Conservation (phyloP, 2,888 invertebrate species). For the Melinaea marsaeus region DNA sequence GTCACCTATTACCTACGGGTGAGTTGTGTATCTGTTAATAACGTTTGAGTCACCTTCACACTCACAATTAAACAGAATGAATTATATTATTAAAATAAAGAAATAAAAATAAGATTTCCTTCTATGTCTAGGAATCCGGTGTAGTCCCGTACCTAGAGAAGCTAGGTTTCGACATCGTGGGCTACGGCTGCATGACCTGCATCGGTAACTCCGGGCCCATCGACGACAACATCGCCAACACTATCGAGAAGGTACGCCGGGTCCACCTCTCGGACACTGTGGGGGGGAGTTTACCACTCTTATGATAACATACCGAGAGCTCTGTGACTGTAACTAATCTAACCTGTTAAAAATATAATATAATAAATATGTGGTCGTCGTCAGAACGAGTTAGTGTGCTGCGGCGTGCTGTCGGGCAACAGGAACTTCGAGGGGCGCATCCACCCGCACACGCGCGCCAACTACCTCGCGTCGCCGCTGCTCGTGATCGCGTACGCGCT, state of each 20-base stretch:
- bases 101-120: no score
- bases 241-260: slow-evolving; percentile 87
- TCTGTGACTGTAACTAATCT: no score
- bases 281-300: slow-evolving; percentile 83
- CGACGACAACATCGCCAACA: slow-evolving; percentile 92
- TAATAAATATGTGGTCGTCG: slow-evolving; percentile 18
- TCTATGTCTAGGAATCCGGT: slow-evolving; percentile 84
- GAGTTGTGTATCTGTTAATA: slow-evolving; percentile 28
- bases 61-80: no score
- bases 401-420: slow-evolving; percentile 97
- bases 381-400: slow-evolving; percentile 94
- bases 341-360: no score
- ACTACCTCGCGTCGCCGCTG: slow-evolving; percentile 98
- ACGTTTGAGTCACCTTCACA: background rate
- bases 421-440: slow-evolving; percentile 99
- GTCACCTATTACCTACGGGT: slow-evolving; percentile 90
- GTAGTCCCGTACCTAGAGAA: slow-evolving; percentile 91
- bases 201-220: slow-evolving; percentile 99
- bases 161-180: slow-evolving; percentile 95
- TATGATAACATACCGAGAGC: no score
- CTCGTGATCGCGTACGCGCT: slow-evolving; percentile 98
- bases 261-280: slow-evolving; percentile 17
- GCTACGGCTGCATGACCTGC: slow-evolving; percentile 99
- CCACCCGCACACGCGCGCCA: slow-evolving; percentile 97
- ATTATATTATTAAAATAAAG: no score